Evolutionary conservation across 2,888 invertebrate genomes (phyloP), one percentile per base, ranked within the genome.

Genomic region (Salticus scenicus): DNA sequence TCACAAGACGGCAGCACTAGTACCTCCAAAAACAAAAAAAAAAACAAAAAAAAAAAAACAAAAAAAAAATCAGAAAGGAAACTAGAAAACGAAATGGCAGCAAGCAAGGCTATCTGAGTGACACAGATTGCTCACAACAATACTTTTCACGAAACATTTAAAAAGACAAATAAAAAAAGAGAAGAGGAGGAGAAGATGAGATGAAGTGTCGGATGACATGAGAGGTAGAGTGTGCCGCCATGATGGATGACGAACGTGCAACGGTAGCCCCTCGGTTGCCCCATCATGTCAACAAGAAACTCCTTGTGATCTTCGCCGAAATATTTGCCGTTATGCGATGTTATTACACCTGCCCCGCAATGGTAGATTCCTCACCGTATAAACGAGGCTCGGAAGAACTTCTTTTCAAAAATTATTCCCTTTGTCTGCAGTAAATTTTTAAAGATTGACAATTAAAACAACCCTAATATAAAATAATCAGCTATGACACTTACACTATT

Each of bases 191-290:
- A 24, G n/a, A n/a, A 67, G 37, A 67, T 5, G 10, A 10, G 67
- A 27, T 27, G 63, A 33, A 67, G 83, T 84, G 83, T 84, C 83
- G 73, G 67, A 69, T 73, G 83, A 77, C 66, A 71, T 64, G 67
- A 33, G 77, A 64, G 73, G 83, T 72, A 72, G 72, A 77, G 83
- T 84, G 83, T 84, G 83, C 78, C 77, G 83, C 57, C 77, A 77
- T 72, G 83, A 84, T 84, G 77, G 77, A 84, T 84, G 17, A 73
- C 67, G 28, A 72, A 77, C 77, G 83, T 73, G 77, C 77, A 67
- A 42, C 69, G 73, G 83, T 84, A 77, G 83, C 83, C 67, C 51
- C 66, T 57, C 8, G 73, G 14, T 66, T 47, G 41, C 51, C 73
- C 76, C 76, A 72, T 67, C 72, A 57, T 77, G 77, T 83, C 83